Base-by-base conservation (phyloP, 2,113 vertebrate genomes). In the Vireo altiloquus region DNA sequence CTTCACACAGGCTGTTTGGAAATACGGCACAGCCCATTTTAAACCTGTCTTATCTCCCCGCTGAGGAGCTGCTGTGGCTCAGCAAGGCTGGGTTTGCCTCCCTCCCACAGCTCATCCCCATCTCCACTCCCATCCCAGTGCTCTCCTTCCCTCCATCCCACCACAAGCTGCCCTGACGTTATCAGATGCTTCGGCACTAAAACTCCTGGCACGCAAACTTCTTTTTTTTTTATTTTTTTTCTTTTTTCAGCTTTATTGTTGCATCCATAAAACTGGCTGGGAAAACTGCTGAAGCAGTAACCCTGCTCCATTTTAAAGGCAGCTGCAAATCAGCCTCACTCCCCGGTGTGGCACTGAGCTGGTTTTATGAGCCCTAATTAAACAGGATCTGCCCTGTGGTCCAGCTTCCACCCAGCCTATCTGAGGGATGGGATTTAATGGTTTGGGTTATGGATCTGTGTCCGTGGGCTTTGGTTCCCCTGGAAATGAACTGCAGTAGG, bases 251-350 rank as follows among this genome's bases (percentile, higher is more conserved):
- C 57, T 94, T 96, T 95, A 92, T 90, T 89, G 86, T 83, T 71
- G 69, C 71, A n/a, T 95, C 92, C 96, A 91, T 97, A 97, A 97
- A 97, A 92, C 56, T 25, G 85, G 87, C 91, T 85, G 81, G 78
- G 94, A 95, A 97, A 97, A 97, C 92, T 97, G 96, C 96, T 97
- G 95, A 97, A 97, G 95, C 95, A 93, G 94, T 94, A 96, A 97
- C 93, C 90, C 88, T 50, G 92, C 86, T 88, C 35, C 7, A 18
- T 95, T 97, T 97, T 97, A 95, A 91, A 97, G 88, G 94, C 95
- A 82, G 92, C 95, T 93, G 92, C 96, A 96, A 97, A 97, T 97
- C 96, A 96, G 83, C 63, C 92, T 83, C 83, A 18, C 77, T 90
- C 94, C 87, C 82, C 14, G 15, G 71, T 82, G 85, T 79, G n/a